Base-by-base conservation (phyloP, 2,888 invertebrate species). In the Callyntrura sp. region DNA sequence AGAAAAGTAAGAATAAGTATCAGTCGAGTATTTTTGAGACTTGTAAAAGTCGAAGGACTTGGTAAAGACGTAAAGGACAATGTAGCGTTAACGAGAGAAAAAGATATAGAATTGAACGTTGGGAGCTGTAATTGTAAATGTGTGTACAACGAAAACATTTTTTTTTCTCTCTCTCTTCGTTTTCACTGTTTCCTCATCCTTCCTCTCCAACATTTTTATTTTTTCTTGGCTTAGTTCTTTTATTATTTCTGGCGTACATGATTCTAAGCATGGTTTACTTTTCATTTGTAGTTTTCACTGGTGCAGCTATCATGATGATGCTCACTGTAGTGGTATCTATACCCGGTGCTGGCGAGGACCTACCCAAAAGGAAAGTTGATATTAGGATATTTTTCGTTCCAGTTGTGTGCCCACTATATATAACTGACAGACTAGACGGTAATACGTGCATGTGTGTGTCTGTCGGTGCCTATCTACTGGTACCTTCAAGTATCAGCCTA, bases 141-240 rank as follows among this genome's bases (percentile, higher is more conserved):
- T 23, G 60, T 60, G 73, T 23, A 45, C 73, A 73, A 20, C 17
- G 17, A 45, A 43, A 73, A 85, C 85, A 85, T 85, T 85, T 85
- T n/a, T n/a, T n/a, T n/a, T n/a, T n/a, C n/a, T n/a, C n/a, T n/a
- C n/a, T n/a, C n/a, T 78, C 78, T 78, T 45, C 25, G 23, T 51
- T 51, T 78, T 83, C 8, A 60, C 60, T 76, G 70, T 25, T 85
- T 85, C 78, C 85, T 85, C 60, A 35, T 60, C 65, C 60, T 78
- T 76, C 60, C 78, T 85, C 12, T 25, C 6, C 8, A 23, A 23
- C 62, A 65, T 85, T 65, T 85, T 28, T 85, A 45, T 73, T 48
- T 48, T 76, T 84, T 84, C 45, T 76, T 76, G 85, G 85, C 85
- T 85, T 76, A 76, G 76, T 85, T 62, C 73, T 23, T 65, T 68